Percentiles rank a stretch among this genome's conserved stretches.
These are phyloP conservation scores for Pollenia labialis DNA, from an alignment of 2,888 invertebrate genomes.

Conservation along the genomic window DNA sequence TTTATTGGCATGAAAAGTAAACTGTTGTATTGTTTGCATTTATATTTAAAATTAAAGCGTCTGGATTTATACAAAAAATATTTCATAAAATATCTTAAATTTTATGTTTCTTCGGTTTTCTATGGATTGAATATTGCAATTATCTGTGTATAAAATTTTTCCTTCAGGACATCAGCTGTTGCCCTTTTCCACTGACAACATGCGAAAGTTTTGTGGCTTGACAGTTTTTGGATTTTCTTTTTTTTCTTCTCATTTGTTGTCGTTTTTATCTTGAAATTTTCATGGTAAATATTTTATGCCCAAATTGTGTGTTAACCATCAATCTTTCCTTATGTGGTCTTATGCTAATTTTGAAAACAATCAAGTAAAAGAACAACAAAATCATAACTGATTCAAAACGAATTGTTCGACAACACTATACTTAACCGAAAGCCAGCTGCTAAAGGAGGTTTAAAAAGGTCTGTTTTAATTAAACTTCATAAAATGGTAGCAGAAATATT, in stretches of 20 bases:
- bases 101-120: no score
- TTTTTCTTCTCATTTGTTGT: not conserved
- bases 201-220: not conserved
- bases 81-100: no score
- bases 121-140: not conserved
- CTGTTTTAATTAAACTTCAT: no score
- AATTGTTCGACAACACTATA: no score
- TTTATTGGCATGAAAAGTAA: not conserved
- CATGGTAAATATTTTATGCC: slow-evolving; percentile 62
- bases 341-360: slow-evolving; percentile 28
- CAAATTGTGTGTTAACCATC: slow-evolving; percentile 46
- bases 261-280: not conserved
- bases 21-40: no score
- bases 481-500: no score
- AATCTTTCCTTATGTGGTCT: slow-evolving; percentile 36
- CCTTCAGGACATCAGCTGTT: not conserved
- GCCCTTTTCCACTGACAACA: not conserved
- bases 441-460: no score
- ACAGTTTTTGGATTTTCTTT: not conserved
- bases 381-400: no score
- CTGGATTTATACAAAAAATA: no score
- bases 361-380: not conserved
- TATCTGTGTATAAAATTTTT: not conserved
- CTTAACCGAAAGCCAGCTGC: no score
- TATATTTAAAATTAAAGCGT: no score